A percentile compares a stretch with the other conserved stretches of the same genome.
phyloP scores from a whole-genome alignment of 2,888 invertebrate species.

The Thymelicus sylvestris region DNA sequence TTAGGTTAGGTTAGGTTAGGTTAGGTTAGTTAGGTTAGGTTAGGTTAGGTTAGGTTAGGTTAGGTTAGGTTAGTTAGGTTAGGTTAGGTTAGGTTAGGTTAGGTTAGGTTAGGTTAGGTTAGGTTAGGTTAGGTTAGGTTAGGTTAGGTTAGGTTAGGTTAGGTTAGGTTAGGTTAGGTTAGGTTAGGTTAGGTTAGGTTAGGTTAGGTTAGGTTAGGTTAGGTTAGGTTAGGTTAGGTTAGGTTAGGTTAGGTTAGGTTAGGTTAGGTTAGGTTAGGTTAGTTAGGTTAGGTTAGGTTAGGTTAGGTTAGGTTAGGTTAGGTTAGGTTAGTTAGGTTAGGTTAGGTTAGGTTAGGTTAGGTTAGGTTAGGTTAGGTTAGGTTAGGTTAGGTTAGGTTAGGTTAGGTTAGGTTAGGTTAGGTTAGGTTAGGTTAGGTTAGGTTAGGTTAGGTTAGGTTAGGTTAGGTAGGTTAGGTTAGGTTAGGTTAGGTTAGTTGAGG shows the following conservation, averaged over 20 bases:
- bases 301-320: slow-evolving; percentile 41
- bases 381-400: slow-evolving; percentile 43
- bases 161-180: slow-evolving; percentile 43
- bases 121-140: too few relatives aligned
- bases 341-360: slow-evolving; percentile 42
- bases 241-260: slow-evolving; percentile 39
- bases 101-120: slow-evolving; percentile 31
- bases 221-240: too few relatives aligned
- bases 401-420: slow-evolving; percentile 43
- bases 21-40: too few relatives aligned
- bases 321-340: slow-evolving; percentile 40
- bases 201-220: slow-evolving; percentile 42
- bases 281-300: slow-evolving; percentile 42
- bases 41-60: slow-evolving; percentile 18
- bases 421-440: slow-evolving; percentile 41
- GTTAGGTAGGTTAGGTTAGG: slow-evolving; percentile 37
- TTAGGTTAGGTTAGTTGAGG: slow-evolving; percentile 39
- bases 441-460: slow-evolving; percentile 40
- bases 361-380: slow-evolving; percentile 8
- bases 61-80: slow-evolving; percentile 41
- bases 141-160: slow-evolving; percentile 41
- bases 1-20: too few relatives aligned
- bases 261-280: slow-evolving; percentile 41
- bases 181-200: slow-evolving; percentile 43
- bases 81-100: slow-evolving; percentile 40